Evolutionary conservation across 2,113 vertebrate genomes (phyloP).

Genomic region (Microcebus jonahi): DNA sequence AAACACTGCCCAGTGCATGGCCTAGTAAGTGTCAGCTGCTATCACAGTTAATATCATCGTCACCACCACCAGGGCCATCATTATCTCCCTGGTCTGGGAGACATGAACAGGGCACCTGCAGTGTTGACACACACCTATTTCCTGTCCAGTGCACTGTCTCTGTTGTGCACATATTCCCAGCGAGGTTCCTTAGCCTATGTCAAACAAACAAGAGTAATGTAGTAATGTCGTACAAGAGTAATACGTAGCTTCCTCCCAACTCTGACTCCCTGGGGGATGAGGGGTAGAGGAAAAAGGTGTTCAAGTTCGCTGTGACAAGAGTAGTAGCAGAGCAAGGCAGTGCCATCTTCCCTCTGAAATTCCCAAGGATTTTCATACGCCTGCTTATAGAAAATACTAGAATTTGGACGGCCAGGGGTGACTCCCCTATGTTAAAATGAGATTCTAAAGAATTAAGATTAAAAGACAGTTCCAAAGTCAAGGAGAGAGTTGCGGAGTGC

Average conservation of each 20-base stretch:
- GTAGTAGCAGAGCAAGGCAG: background rate
- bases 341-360: background rate
- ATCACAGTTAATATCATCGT: background rate
- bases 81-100: background rate
- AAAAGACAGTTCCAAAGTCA: slow-evolving; percentile 15
- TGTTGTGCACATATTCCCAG: background rate
- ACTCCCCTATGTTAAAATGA: background rate
- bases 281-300: background rate
- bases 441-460: slow-evolving; percentile 11
- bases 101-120: background rate
- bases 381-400: background rate
- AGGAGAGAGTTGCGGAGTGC: background rate
- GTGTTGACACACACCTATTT: background rate
- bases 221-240: no score
- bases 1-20: background rate
- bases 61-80: background rate
- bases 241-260: background rate
- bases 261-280: background rate
- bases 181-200: background rate
- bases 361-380: background rate
- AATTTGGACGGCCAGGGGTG: background rate
- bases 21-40: background rate
- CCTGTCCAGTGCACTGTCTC: background rate
- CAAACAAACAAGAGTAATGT: background rate
- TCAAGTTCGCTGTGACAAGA: background rate